A percentile compares a stretch with the other conserved stretches of the same genome.
Conservation (phyloP, 1,140 invertebrate genomes). For the Metaphire vulgaris region DNA sequence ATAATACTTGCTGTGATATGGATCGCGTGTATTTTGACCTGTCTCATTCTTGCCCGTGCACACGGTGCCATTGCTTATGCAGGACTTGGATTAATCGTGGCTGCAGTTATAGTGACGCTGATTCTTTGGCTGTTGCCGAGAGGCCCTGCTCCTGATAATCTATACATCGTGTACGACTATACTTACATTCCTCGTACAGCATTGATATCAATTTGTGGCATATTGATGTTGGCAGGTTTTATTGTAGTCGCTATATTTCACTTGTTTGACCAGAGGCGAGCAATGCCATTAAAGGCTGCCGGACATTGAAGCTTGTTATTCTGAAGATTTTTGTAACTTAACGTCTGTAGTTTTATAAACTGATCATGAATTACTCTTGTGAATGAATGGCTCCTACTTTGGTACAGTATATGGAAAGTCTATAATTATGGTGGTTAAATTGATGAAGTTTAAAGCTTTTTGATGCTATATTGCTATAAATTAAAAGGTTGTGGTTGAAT, state of each 20-base stretch:
- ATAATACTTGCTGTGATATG: neutral
- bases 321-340: no score
- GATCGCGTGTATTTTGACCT: neutral
- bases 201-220: neutral
- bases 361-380: no score
- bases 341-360: no score
- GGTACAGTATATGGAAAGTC: no score
- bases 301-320: no score
- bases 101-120: neutral
- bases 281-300: neutral
- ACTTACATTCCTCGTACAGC: neutral
- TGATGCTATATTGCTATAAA: no score
- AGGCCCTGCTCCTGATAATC: neutral
- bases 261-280: neutral
- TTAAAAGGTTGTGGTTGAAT: no score
- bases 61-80: neutral
- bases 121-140: neutral
- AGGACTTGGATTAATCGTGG: neutral
- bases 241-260: neutral
- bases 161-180: neutral
- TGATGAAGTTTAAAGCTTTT: no score
- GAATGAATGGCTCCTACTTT: no score
- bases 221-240: neutral
- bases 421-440: no score
- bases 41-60: neutral